Percentiles rank a stretch among this genome's conserved stretches.
phyloP scores from a whole-genome alignment of 2,888 invertebrate genomes.

The Aspidiotus destructor region DNA sequence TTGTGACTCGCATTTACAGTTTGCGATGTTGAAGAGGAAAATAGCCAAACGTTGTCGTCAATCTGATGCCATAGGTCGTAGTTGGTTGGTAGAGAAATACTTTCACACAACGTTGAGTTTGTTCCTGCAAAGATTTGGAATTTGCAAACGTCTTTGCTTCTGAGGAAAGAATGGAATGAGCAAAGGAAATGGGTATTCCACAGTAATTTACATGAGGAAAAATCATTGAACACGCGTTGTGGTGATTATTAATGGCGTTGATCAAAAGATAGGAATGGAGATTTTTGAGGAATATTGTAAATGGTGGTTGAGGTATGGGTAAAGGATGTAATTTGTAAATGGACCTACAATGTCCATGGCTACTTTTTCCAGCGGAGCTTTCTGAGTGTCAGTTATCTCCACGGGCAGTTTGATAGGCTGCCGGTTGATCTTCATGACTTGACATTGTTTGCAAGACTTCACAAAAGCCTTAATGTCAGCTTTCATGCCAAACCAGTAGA shows the following conservation, averaged over 20 bases:
- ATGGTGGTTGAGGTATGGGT: too few relatives aligned
- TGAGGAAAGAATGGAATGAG: too few relatives aligned
- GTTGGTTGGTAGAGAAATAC: background rate
- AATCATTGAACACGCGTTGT: too few relatives aligned
- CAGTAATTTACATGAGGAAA: too few relatives aligned
- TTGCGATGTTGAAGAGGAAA: background rate
- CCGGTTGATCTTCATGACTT: background rate
- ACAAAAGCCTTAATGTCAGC: background rate
- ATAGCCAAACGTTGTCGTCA: background rate
- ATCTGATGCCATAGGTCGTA: background rate
- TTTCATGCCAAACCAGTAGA: slow-evolving; percentile 11
- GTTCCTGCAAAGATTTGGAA: too few relatives aligned
- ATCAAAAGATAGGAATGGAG: too few relatives aligned
- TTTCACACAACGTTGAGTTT: too few relatives aligned
- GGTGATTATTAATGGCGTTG: too few relatives aligned
- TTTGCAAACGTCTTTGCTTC: too few relatives aligned
- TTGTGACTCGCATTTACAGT: background rate
- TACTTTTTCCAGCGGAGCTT: background rate
- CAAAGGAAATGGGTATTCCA: too few relatives aligned
- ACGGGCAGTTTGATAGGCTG: slow-evolving; percentile 14
- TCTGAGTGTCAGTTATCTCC: slow-evolving; percentile 3
- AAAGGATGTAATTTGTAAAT: background rate
- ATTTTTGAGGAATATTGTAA: too few relatives aligned
- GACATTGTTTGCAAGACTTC: background rate
- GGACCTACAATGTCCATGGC: background rate